These are phyloP conservation scores for Astropecten irregularis DNA, from an alignment of 53 echinoderm and acorn worm species.

Conservation along the genomic window DNA sequence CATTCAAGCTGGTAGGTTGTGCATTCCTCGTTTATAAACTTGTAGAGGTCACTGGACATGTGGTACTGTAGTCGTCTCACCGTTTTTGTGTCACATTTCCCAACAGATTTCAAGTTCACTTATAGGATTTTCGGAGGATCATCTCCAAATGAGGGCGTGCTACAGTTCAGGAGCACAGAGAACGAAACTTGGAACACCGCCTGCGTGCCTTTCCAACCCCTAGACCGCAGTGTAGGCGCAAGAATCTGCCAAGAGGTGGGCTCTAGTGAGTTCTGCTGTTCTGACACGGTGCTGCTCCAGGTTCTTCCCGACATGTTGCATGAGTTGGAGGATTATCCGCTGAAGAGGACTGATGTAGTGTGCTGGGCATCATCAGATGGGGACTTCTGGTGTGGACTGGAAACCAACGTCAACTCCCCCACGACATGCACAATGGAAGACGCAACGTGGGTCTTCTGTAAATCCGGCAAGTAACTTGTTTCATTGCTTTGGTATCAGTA, in stretches of 20 bases:
- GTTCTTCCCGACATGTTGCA: background rate
- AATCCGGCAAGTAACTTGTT: background rate
- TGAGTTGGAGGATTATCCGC: background rate
- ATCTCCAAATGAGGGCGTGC: slow-evolving; percentile 2
- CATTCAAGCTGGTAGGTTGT: too few relatives aligned
- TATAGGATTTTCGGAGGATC: background rate
- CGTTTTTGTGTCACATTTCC: background rate
- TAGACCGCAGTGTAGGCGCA: background rate
- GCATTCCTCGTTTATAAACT: too few relatives aligned
- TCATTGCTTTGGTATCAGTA: too few relatives aligned
- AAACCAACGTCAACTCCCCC: background rate
- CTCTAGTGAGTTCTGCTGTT: background rate
- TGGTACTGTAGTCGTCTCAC: background rate
- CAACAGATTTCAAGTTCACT: background rate
- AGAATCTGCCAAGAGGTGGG: background rate
- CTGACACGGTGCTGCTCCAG: background rate
- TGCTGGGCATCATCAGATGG: background rate
- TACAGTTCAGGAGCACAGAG: background rate
- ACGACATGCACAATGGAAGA: background rate
- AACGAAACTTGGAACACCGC: slow-evolving; percentile 12
- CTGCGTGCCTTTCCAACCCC: too few relatives aligned
- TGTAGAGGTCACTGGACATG: too few relatives aligned
- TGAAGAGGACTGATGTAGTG: background rate
- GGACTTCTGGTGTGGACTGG: background rate
- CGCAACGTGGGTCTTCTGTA: background rate